phyloP scores from a whole-genome alignment of 2,797 vertebrate species.

The Chelon auratus region DNA sequence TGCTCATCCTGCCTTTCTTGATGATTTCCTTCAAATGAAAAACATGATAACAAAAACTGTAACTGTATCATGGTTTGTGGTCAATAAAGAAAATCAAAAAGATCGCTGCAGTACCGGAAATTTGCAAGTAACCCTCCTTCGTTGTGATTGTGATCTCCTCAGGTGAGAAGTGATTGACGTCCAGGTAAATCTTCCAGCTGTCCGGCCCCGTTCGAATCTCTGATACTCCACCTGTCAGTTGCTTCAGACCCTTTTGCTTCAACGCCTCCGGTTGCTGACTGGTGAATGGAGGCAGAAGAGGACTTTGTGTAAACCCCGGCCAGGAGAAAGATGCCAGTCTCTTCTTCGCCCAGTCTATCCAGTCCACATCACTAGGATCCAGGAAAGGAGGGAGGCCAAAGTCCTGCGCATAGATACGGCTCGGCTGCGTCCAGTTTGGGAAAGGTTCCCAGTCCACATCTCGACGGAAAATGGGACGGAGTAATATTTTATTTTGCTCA shows the following conservation, averaged over 20 bases:
- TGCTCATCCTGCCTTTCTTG: slow-evolving; percentile 79
- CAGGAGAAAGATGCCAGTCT: slow-evolving; percentile 71
- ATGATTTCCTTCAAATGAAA: slow-evolving; percentile 74
- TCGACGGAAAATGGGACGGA: slow-evolving; percentile 79
- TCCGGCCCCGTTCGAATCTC: slow-evolving; percentile 71
- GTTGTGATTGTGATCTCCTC: slow-evolving; percentile 80
- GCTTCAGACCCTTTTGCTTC: slow-evolving; percentile 35
- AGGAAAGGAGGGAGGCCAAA: slow-evolving; percentile 81
- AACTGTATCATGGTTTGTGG: neutral
- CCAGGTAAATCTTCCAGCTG: slow-evolving; percentile 81
- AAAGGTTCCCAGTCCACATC: slow-evolving; percentile 79
- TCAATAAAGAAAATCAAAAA: neutral
- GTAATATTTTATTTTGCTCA: slow-evolving; percentile 71
- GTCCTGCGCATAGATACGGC: slow-evolving; percentile 73
- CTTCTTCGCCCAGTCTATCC: slow-evolving; percentile 81
- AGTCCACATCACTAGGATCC: slow-evolving; percentile 76
- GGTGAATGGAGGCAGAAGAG: slow-evolving; percentile 59
- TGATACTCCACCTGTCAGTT: slow-evolving; percentile 68
- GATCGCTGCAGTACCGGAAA: slow-evolving; percentile 72
- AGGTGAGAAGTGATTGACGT: slow-evolving; percentile 80
- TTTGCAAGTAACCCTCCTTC: slow-evolving; percentile 80
- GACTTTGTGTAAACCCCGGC: slow-evolving; percentile 64
- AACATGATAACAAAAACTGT: neutral
- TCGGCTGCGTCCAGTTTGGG: slow-evolving; percentile 77
- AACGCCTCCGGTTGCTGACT: slow-evolving; percentile 2